A percentile compares a stretch with the other conserved stretches of the same genome.
Conservation (phyloP, 1,140 invertebrate species). For the Heliconius melpomene region DNA sequence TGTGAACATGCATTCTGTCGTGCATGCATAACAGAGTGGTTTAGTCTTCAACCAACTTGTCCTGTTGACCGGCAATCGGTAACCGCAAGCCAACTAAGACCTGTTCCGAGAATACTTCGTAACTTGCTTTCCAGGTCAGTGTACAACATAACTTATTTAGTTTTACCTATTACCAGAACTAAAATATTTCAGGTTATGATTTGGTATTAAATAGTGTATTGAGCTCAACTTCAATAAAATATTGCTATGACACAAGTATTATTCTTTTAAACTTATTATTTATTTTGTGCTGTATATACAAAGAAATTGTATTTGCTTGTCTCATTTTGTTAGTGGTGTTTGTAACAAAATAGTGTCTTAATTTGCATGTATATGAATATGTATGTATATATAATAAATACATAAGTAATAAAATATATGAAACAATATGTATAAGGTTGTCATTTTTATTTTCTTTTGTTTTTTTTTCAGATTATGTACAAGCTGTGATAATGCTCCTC, state of each 20-base stretch:
- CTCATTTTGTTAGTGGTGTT: no score
- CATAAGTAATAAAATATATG: not conserved
- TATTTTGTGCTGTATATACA: no score
- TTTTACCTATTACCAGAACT: constrained; percentile 13
- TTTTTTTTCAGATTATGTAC: constrained; percentile 88
- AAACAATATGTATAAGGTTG: not conserved
- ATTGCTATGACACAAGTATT: no score
- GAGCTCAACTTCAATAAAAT: no score
- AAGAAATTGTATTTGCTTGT: no score
- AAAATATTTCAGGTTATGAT: constrained; percentile 43
- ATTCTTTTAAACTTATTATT: no score
- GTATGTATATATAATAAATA: not conserved
- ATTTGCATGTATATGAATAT: not conserved
- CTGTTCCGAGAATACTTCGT: constrained; percentile 94
- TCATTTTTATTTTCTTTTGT: not conserved
- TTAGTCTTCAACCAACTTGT: constrained; percentile 94
- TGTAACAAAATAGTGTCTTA: no score
- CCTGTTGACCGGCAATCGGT: constrained; percentile 95
- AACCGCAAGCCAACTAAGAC: constrained; percentile 91
- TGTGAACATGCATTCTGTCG: constrained; percentile 98
- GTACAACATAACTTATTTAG: constrained; percentile 41
- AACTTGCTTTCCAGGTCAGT: constrained; percentile 90
- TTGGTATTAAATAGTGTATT: constrained; percentile 2
- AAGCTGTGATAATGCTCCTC: constrained; percentile 93
- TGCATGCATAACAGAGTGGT: constrained; percentile 96